Percentiles rank a stretch among this genome's conserved stretches.
phyloP scores from a whole-genome alignment of 2,113 vertebrate genomes.

The Ranitomeya imitator region DNA sequence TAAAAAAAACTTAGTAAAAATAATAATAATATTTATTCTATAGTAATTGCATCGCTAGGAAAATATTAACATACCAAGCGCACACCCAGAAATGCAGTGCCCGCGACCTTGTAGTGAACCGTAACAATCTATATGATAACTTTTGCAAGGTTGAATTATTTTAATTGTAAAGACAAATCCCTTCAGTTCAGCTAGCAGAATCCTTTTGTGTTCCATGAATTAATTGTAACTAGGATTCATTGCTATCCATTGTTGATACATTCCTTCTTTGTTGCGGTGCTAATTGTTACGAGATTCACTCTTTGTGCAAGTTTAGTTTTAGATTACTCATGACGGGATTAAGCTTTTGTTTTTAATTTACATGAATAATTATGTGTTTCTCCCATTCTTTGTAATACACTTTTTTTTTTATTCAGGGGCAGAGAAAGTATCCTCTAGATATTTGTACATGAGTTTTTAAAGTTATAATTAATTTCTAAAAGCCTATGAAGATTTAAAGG shows the following conservation, averaged over 20 bases:
- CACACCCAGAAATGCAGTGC: neutral
- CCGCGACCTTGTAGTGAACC: neutral
- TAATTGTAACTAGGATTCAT: slow-evolving; percentile 32
- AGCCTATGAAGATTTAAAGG: neutral
- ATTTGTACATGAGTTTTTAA: neutral
- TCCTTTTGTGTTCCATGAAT: slow-evolving; percentile 31
- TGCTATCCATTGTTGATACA: slow-evolving; percentile 45
- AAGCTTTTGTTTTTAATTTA: slow-evolving; percentile 51
- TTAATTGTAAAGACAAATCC: slow-evolving; percentile 33
- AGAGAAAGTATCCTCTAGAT: neutral
- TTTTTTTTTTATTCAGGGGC: neutral
- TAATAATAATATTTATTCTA: neutral
- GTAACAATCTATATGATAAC: neutral
- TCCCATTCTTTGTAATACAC: slow-evolving; percentile 1
- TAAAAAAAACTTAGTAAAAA: too few relatives aligned
- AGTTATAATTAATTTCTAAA: neutral
- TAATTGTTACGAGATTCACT: slow-evolving; percentile 48
- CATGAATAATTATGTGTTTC: slow-evolving; percentile 47
- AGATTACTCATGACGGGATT: slow-evolving; percentile 49
- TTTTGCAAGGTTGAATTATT: neutral
- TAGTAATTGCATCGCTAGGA: neutral
- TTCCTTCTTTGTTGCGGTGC: slow-evolving; percentile 46
- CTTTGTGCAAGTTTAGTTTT: slow-evolving; percentile 43
- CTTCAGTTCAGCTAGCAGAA: slow-evolving; percentile 1
- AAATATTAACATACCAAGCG: neutral